phyloP scores from a whole-genome alignment of 2,888 invertebrate genomes.

The Eupithecia insigniata region DNA sequence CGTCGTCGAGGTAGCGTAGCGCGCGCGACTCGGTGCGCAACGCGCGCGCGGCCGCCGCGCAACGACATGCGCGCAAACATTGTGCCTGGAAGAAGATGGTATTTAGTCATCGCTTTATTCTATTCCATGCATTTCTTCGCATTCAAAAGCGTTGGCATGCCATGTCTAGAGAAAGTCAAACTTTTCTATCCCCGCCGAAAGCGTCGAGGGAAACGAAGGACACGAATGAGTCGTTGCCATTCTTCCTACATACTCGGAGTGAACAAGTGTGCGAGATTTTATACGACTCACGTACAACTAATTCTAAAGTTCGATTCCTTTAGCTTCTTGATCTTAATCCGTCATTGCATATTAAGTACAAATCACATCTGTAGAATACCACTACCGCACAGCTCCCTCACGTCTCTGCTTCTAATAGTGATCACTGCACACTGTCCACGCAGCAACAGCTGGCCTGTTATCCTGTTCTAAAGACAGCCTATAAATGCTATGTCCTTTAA shows the following conservation, averaged over 20 bases:
- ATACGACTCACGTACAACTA: no score
- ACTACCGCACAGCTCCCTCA: no score
- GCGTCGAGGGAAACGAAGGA: no score
- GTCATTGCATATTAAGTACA: background rate
- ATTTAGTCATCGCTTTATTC: background rate
- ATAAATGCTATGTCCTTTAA: background rate
- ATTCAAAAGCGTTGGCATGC: no score
- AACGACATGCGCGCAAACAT: conserved; percentile 70
- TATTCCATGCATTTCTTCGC: background rate
- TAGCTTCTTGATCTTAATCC: no score
- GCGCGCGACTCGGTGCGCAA: conserved; percentile 77
- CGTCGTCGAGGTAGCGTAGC: conserved; percentile 82
- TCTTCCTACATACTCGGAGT: no score
- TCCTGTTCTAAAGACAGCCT: background rate
- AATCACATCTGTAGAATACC: background rate
- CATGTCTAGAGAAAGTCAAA: no score
- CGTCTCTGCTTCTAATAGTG: background rate
- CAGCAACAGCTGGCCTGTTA: background rate
- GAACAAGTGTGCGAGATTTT: no score
- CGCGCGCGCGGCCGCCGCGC: conserved; percentile 75
- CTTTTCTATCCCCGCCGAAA: no score
- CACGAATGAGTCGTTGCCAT: no score
- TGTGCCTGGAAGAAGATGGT: conserved; percentile 58
- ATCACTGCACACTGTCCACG: background rate
- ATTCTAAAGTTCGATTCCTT: no score